These are phyloP conservation scores for Lichenostomus cassidix DNA, from an alignment of 2,113 vertebrate genomes.

Conservation along the genomic window DNA sequence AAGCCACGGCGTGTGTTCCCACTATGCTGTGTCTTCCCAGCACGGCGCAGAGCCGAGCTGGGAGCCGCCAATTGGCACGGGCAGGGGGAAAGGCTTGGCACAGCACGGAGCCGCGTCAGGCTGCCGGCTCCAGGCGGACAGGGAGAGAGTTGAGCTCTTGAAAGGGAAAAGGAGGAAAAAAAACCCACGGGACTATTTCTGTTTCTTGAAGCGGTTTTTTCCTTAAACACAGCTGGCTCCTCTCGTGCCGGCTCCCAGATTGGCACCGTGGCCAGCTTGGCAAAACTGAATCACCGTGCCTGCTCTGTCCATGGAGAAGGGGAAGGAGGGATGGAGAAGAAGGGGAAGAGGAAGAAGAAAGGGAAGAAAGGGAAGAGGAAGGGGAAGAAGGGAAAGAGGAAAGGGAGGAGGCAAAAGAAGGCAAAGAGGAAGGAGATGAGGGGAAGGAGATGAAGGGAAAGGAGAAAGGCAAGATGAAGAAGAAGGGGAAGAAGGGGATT, in stretches of 20 bases:
- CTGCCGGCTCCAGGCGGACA: neutral
- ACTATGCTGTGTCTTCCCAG: neutral
- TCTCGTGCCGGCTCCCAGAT: conserved; percentile 12
- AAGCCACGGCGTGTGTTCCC: neutral
- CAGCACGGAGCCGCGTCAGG: neutral
- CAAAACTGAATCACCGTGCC: neutral
- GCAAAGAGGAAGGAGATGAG: neutral
- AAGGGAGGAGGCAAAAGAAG: too few species aligned
- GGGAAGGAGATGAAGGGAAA: neutral
- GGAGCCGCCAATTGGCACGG: neutral
- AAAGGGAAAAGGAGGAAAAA: neutral
- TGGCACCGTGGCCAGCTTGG: neutral
- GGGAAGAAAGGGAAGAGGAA: neutral
- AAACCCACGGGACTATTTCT: neutral
- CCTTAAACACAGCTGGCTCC: conserved; percentile 52
- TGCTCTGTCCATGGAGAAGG: neutral
- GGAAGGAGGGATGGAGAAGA: neutral
- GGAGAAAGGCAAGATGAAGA: too few species aligned
- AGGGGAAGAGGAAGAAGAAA: rapidly evolving
- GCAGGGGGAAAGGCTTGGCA: conserved; percentile 13
- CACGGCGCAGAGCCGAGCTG: neutral
- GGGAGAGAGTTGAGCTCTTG: neutral
- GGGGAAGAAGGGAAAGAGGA: too few species aligned
- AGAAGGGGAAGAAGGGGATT: neutral
- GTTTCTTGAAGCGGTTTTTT: conserved; percentile 1